Evolutionary conservation across 2,797 vertebrate species (phyloP).

Genomic region (Ctenopoma kingsleyae): DNA sequence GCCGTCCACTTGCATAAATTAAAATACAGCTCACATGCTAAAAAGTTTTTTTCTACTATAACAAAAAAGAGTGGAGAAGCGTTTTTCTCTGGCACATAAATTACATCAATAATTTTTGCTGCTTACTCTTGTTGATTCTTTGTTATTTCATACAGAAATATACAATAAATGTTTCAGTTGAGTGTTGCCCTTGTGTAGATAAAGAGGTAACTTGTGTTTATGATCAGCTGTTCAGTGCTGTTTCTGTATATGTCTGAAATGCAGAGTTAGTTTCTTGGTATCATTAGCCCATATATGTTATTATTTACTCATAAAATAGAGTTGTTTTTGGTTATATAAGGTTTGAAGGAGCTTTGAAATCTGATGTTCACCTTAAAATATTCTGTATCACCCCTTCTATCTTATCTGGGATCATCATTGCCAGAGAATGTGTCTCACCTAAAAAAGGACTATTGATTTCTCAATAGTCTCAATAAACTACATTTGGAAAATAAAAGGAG

Average conservation of each 20-base stretch:
- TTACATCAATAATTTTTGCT: not conserved
- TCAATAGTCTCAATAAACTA: constrained; percentile 45
- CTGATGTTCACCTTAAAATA: constrained; percentile 38
- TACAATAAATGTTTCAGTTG: not conserved
- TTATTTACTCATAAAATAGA: constrained; percentile 17
- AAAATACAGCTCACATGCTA: not conserved
- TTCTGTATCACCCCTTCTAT: constrained; percentile 21
- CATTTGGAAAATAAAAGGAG: constrained; percentile 19
- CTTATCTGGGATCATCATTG: constrained; percentile 8
- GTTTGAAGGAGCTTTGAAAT: constrained; percentile 2
- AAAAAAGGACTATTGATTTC: constrained; percentile 46
- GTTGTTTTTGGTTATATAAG: constrained; percentile 1
- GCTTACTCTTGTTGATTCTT: not conserved
- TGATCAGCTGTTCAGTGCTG: not conserved
- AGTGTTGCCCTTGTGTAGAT: constrained; percentile 15
- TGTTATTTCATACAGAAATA: not conserved
- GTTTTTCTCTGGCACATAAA: not conserved
- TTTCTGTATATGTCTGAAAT: constrained; percentile 33
- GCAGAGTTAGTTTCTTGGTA: not conserved
- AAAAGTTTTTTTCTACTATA: not conserved
- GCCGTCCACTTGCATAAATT: not conserved
- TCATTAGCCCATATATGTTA: constrained; percentile 9
- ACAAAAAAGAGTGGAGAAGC: not conserved
- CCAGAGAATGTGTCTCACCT: constrained; percentile 9
- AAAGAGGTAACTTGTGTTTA: not conserved